Evolutionary conservation across 64 coral and sea anemone species (phyloP).

Genomic region (Dendrophyllia cribrosa): DNA sequence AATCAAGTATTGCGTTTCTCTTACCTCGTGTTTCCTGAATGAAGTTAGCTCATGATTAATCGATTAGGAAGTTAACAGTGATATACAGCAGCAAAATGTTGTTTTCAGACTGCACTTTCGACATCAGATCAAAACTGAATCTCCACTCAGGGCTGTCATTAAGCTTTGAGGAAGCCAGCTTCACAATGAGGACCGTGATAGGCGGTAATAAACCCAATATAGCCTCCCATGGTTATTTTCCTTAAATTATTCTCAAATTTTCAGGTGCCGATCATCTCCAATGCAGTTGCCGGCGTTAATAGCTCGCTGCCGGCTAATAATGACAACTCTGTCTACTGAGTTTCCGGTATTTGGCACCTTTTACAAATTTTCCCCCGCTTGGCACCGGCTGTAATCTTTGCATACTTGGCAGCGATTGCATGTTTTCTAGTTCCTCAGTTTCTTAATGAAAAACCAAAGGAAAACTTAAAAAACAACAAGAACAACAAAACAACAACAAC

Average conservation of each 20-base stretch:
- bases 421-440: neutral
- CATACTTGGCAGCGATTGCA: neutral
- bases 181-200: no score
- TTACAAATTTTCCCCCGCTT: neutral
- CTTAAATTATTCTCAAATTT: no score
- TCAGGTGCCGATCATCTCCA: no score
- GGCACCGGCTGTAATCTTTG: neutral
- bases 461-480: neutral
- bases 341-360: constrained; percentile 2
- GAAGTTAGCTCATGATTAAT: constrained; percentile 54
- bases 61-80: neutral
- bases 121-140: neutral
- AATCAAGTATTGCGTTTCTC: constrained; percentile 20
- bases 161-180: no score
- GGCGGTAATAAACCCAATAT: no score
- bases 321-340: neutral
- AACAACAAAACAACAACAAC: no score
- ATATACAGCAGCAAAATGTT: neutral
- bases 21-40: constrained; percentile 16
- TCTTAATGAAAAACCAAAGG: neutral
- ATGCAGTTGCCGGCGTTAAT: no score
- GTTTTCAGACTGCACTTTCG: neutral
- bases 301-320: no score
- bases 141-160: neutral
- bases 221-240: no score